phyloP scores from a whole-genome alignment of 2,113 vertebrate species.

The Calypte anna region DNA sequence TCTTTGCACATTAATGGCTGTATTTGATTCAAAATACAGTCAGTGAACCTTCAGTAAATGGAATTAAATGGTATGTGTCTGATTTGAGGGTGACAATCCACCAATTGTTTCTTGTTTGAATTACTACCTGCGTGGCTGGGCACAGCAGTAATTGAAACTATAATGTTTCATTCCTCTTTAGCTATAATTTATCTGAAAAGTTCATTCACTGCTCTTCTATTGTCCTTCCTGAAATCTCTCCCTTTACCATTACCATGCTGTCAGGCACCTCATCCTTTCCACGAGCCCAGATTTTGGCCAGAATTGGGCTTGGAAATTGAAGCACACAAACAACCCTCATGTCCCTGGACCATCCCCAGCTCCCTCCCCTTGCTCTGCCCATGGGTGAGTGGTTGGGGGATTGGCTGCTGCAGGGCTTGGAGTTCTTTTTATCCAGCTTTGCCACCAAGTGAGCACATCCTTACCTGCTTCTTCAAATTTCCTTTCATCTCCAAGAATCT shows the following conservation, averaged over 20 bases:
- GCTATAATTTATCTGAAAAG: conserved; percentile 67
- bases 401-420: neutral
- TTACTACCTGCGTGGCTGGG: conserved; percentile 70
- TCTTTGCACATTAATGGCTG: conserved; percentile 71
- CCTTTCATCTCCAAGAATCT: neutral
- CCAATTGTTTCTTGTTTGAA: conserved; percentile 73
- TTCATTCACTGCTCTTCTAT: conserved; percentile 5
- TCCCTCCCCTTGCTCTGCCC: neutral
- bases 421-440: neutral
- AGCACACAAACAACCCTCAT: rapidly evolving
- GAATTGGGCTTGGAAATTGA: neutral
- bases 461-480: neutral
- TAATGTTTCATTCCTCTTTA: conserved; percentile 68
- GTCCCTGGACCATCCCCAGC: neutral
- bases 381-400: rapidly evolving
- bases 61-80: conserved; percentile 75
- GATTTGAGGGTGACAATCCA: conserved; percentile 70
- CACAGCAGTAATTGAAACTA: conserved; percentile 70
- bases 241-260: neutral
- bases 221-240: neutral
- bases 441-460: neutral
- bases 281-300: neutral
- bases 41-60: conserved; percentile 72
- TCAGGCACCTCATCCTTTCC: neutral
- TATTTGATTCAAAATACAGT: conserved; percentile 71